Percentiles rank a stretch among this genome's conserved stretches.
Evolutionary conservation across 2,113 vertebrate genomes (phyloP).

Genomic region (Oenanthe melanoleuca): DNA sequence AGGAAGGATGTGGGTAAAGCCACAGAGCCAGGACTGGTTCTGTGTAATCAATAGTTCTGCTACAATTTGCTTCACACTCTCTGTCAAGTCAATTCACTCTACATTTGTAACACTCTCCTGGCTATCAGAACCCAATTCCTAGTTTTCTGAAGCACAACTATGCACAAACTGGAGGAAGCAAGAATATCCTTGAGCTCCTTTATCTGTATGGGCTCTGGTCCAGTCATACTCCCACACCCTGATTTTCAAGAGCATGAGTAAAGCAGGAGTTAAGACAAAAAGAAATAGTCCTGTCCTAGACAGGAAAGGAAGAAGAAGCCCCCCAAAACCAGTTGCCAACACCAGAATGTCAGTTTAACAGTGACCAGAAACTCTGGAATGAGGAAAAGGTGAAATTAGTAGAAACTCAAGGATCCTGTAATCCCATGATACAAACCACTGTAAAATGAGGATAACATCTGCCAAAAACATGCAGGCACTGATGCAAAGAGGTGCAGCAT

Average conservation of each 20-base stretch:
- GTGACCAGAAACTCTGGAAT: neutral
- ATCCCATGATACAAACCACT: neutral
- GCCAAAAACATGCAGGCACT: neutral
- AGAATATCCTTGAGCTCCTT: neutral
- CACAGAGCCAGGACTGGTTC: neutral
- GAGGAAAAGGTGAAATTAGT: neutral
- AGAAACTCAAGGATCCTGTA: neutral
- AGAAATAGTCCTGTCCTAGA: neutral
- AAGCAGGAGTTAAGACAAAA: neutral
- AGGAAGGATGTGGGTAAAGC: neutral
- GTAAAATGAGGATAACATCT: constrained; percentile 8
- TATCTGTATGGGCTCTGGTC: neutral
- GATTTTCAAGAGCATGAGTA: neutral
- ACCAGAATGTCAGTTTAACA: neutral
- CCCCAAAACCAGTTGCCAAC: neutral
- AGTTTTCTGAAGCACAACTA: neutral
- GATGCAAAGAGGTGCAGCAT: neutral
- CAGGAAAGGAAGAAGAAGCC: neutral
- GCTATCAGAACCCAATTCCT: neutral
- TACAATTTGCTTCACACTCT: neutral
- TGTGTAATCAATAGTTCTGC: neutral
- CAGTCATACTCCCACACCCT: neutral
- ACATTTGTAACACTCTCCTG: neutral
- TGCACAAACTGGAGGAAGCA: neutral
- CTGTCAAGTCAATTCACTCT: neutral